Conservation (phyloP, 2,113 vertebrate species). For the Chaetops frenatus region DNA sequence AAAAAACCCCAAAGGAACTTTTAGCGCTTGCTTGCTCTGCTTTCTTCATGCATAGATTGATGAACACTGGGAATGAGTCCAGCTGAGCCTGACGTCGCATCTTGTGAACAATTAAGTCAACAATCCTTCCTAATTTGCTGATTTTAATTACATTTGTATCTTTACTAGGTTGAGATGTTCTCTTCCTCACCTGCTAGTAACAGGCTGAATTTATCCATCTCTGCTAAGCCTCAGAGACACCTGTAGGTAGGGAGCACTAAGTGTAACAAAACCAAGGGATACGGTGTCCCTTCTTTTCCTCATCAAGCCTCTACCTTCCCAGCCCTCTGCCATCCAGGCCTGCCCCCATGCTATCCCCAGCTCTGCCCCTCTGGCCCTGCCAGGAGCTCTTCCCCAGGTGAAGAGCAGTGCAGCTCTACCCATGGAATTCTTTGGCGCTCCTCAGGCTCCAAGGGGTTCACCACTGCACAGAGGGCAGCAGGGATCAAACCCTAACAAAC, state of each 20-base stretch:
- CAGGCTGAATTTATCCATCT: not conserved
- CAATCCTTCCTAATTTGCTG: not conserved
- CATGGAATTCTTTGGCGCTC: not conserved
- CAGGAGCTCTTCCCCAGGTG: rapidly evolving
- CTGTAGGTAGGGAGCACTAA: not conserved
- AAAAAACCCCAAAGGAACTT: conserved; percentile 33
- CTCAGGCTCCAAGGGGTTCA: not conserved
- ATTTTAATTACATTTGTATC: not conserved
- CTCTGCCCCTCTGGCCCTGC: not conserved
- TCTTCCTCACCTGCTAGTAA: not conserved
- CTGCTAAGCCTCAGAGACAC: not conserved
- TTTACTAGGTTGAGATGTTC: not conserved
- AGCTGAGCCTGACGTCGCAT: conserved; percentile 1
- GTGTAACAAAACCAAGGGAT: not conserved
- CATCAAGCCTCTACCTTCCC: not conserved
- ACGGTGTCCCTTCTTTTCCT: not conserved
- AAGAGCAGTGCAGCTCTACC: not conserved
- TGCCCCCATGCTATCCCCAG: no score
- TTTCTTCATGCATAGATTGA: conserved; percentile 33
- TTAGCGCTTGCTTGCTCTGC: not conserved
- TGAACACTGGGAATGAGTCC: conserved; percentile 20
- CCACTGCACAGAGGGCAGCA: not conserved
- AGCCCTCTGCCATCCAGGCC: not conserved
- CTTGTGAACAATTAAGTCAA: not conserved
- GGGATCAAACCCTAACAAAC: not conserved